Evolutionary conservation across 2,113 vertebrate genomes (phyloP).

Genomic region (Scophthalmus maximus): DNA sequence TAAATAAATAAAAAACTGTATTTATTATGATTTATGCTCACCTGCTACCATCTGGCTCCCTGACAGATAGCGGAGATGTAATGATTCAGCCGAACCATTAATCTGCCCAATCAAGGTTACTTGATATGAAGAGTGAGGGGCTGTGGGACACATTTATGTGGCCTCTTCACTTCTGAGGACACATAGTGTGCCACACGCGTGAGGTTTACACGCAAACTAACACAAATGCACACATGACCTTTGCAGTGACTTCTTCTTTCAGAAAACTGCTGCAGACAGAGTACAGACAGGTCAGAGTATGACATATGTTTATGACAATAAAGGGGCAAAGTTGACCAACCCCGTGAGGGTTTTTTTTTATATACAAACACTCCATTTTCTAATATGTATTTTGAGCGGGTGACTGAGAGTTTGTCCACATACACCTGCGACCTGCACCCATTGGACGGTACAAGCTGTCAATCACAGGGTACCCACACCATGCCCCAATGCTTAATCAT

Average conservation of each 20-base stretch:
- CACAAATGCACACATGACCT: conserved; percentile 6
- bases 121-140: conserved; percentile 80
- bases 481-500: no score
- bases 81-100: conserved; percentile 79
- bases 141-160: conserved; percentile 56
- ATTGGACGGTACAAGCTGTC: no score
- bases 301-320: neutral
- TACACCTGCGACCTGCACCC: no score
- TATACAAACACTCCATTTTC: no score
- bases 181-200: conserved; percentile 35
- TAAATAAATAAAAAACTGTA: conserved; percentile 65
- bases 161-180: conserved; percentile 27
- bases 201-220: conserved; percentile 21
- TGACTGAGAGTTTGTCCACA: no score
- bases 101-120: conserved; percentile 79
- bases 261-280: neutral
- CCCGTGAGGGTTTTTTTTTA: no score
- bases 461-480: no score
- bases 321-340: neutral
- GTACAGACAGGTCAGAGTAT: neutral
- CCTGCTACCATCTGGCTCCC: conserved; percentile 79
- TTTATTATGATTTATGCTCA: conserved; percentile 87
- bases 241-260: neutral
- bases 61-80: conserved; percentile 86
- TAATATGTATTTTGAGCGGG: no score